Evolutionary conservation across 1,140 invertebrate genomes (phyloP), one percentile per base, ranked within the genome.

Genomic region (Drosophila ohnishii): DNA sequence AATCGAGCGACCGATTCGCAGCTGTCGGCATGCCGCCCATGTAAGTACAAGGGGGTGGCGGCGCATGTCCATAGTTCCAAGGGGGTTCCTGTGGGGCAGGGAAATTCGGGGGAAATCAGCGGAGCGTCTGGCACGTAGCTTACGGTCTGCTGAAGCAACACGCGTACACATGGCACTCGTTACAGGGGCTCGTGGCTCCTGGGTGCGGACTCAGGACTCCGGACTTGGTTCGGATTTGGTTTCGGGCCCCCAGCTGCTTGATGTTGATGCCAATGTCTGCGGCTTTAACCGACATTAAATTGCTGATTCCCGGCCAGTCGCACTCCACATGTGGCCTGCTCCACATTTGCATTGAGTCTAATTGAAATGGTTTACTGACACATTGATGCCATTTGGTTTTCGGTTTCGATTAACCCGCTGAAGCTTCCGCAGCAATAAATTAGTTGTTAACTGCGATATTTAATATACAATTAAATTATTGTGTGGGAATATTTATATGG

Each of bases 121-220:
- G 14, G 59, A 47, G 14, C 64, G 63, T 70, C 76, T 69, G 58
- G 64, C 77, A 83, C 80, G 80, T 84, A 84, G 45, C 67, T 70
- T 69, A 66, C 81, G 73, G 80, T 84, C 81, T 85, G 73, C 58
- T 85, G 77, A 53, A 80, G 50, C 80, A 80, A 65, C 75, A 75
- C 59, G 62, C 57, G 77, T 57, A 66, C 60, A 73, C 60, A 78
- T 73, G 75, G 76, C 55, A 65, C 77, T 76, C 50, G 72, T 61
- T 67, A 60, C 37, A 48, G 37, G 28, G 61, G 35, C 22, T 56
- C 65, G 44, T 40, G 39, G 14, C 42, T 58, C 10, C 44, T 22
- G 22, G 22, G 25, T 14, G 22, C 22, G 13, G 45, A 22, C 14
- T 47, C 22, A 25, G n/a, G 48, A 28, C n/a, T 13, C 11, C 8